Percentiles rank a stretch among this genome's conserved stretches.
Evolutionary conservation across 64 coral and sea anemone species (phyloP).

Genomic region (Hydrozoanthus tunicans): DNA sequence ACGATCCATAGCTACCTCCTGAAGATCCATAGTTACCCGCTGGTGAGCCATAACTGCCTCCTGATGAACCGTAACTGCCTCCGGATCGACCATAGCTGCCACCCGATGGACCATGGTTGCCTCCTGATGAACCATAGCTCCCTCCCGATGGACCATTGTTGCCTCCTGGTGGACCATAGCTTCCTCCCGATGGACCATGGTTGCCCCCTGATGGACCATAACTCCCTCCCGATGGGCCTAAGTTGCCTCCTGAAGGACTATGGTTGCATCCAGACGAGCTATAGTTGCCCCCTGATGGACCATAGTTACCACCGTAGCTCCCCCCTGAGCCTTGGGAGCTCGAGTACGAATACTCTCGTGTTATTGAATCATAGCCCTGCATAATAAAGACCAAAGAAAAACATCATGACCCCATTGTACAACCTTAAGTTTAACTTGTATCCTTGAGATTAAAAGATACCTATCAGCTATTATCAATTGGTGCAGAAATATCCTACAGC

Average conservation of each 20-base stretch:
- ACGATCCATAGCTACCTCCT: background rate
- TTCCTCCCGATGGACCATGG: background rate
- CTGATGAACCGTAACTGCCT: background rate
- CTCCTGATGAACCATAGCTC: constrained; percentile 1
- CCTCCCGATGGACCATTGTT: background rate
- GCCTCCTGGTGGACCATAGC: background rate
- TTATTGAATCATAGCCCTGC: constrained; percentile 18
- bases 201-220: background rate
- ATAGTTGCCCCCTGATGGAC: background rate
- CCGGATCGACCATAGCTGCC: background rate
- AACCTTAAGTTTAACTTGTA: too few relatives aligned
- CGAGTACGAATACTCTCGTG: constrained; percentile 20
- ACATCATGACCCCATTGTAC: too few relatives aligned
- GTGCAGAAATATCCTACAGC: too few relatives aligned
- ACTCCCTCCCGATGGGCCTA: background rate
- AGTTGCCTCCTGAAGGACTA: background rate
- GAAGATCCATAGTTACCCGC: background rate
- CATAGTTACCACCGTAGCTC: background rate
- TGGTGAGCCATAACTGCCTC: constrained; percentile 12
- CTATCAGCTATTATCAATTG: too few relatives aligned
- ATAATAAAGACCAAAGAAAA: too few relatives aligned
- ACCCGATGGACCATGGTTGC: background rate
- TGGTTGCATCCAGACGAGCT: background rate
- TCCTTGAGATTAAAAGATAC: too few relatives aligned
- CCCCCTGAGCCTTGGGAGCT: background rate